Percentiles rank a stretch among this genome's conserved stretches.
Conservation (phyloP, 2,888 invertebrate species). For the Rhorus exstirpatorius region DNA sequence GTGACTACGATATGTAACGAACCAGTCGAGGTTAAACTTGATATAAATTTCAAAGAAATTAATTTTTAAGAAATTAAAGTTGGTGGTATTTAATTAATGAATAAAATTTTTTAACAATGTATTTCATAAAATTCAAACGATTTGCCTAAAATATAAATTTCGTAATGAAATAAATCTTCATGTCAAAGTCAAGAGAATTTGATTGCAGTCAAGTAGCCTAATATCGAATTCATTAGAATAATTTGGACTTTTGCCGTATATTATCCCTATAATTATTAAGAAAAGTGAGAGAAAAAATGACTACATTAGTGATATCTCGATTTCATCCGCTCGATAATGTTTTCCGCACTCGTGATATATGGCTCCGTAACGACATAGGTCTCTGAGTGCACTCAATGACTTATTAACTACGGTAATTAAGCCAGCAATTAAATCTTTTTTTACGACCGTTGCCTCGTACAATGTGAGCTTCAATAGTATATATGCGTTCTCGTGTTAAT, state of each 20-base stretch:
- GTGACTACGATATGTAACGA: background rate
- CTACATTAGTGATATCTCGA: background rate
- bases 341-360: background rate
- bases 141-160: too few relatives aligned
- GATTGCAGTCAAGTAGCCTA: background rate
- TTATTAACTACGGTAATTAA: slow-evolving; percentile 48
- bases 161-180: too few relatives aligned
- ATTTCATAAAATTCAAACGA: too few relatives aligned
- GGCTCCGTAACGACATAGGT: background rate
- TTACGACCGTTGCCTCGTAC: slow-evolving; percentile 18
- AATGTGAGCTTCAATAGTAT: background rate
- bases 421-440: slow-evolving; percentile 41
- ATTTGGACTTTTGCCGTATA: background rate
- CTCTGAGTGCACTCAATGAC: slow-evolving; percentile 30
- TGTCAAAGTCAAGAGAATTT: background rate
- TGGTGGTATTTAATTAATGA: too few relatives aligned
- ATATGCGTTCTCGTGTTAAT: slow-evolving; percentile 37
- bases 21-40: background rate
- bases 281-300: background rate
- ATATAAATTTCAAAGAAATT: too few relatives aligned
- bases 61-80: too few relatives aligned
- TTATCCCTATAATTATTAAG: background rate
- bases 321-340: slow-evolving; percentile 3
- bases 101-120: too few relatives aligned
- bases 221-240: background rate